Evolutionary conservation across 1,140 invertebrate genomes (phyloP).

Genomic region (Drosophila novamexicana): DNA sequence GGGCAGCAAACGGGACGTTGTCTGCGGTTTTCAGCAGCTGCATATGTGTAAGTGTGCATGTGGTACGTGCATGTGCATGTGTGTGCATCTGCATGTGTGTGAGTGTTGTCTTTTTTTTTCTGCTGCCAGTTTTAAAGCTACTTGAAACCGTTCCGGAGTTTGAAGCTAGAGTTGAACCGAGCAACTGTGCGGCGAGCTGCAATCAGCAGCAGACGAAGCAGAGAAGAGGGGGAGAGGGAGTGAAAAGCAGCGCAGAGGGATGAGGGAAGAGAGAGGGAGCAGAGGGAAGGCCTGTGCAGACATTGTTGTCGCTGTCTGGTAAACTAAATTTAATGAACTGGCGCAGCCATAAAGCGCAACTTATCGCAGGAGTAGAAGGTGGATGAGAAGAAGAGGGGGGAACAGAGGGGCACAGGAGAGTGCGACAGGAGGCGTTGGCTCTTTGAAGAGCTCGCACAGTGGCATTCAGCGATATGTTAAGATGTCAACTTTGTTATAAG

Average conservation of each 20-base stretch:
- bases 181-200: conserved; percentile 16
- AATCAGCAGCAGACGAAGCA: conserved; percentile 5
- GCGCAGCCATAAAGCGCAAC: conserved; percentile 78
- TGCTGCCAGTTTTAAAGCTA: conserved; percentile 8
- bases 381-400: neutral
- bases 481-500: neutral
- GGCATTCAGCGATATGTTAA: neutral
- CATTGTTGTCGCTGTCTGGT: conserved; percentile 75
- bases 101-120: conserved; percentile 14
- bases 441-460: neutral
- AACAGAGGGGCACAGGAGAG: neutral
- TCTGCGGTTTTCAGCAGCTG: conserved; percentile 34
- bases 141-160: conserved; percentile 42
- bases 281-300: conserved; percentile 50
- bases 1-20: conserved; percentile 7
- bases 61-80: no score
- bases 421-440: conserved; percentile 2
- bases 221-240: neutral
- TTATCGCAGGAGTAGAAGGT: conserved; percentile 43
- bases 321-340: conserved; percentile 81
- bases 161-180: conserved; percentile 38
- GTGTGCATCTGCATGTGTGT: neutral
- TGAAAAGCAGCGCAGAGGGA: no score
- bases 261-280: neutral
- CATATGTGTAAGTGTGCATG: conserved; percentile 7